A percentile compares a stretch with the other conserved stretches of the same genome.
Conservation (phyloP, 1,140 invertebrate genomes). For the Cotesia typhae region DNA sequence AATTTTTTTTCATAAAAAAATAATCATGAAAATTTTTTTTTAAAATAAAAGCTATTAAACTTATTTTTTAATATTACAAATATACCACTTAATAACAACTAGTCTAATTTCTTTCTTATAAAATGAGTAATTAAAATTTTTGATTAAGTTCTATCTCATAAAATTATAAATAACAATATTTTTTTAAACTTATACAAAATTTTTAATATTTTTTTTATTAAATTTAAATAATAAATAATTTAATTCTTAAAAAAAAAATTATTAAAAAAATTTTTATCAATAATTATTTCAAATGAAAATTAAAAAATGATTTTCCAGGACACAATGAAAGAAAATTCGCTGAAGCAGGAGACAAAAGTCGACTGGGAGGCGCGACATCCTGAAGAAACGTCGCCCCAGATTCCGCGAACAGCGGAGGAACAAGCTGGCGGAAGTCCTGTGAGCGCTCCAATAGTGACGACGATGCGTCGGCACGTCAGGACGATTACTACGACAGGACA, state of each 20-base stretch:
- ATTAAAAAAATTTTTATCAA: conserved; percentile 3
- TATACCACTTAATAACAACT: no score
- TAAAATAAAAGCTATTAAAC: no score
- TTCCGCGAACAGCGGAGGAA: conserved; percentile 44
- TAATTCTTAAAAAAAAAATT: background rate
- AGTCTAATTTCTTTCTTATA: no score
- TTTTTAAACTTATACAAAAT: no score
- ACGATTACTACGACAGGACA: conserved; percentile 71
- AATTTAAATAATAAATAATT: no score
- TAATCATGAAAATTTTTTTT: no score
- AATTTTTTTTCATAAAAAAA: no score
- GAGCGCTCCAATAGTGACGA: conserved; percentile 63
- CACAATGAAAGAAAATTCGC: conserved; percentile 59
- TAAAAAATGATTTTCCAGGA: conserved; percentile 44
- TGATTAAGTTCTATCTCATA: no score
- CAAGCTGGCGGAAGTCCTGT: conserved; percentile 47
- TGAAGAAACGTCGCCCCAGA: conserved; percentile 49
- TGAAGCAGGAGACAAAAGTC: conserved; percentile 61
- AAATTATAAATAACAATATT: no score
- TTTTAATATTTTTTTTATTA: background rate
- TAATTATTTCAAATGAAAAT: background rate
- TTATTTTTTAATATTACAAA: no score
- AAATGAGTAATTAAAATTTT: no score
- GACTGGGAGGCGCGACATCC: conserved; percentile 57
- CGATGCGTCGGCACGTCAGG: conserved; percentile 66